phyloP scores from a whole-genome alignment of 1,140 invertebrate genomes.

The Pseudomyrmex concolor region DNA sequence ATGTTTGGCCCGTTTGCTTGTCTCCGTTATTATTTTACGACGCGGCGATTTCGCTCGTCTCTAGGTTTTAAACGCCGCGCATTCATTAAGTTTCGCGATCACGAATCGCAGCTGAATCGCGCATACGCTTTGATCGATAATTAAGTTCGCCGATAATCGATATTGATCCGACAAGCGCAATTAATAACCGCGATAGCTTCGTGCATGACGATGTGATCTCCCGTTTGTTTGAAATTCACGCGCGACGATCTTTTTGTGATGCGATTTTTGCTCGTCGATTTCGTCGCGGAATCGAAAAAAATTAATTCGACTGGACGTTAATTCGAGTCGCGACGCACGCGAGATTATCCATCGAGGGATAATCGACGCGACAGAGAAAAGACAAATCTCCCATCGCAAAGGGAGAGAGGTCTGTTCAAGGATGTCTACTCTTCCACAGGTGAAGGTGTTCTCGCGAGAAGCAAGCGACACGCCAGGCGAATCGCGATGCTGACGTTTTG shows the following conservation, averaged over 20 bases:
- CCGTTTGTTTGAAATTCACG: not conserved
- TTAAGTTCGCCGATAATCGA: constrained; percentile 55
- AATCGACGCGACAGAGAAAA: constrained; percentile 62
- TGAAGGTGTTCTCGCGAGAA: constrained; percentile 67
- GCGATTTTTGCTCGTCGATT: not conserved
- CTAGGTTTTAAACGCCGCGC: constrained; percentile 33
- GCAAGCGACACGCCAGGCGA: constrained; percentile 65
- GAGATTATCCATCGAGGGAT: constrained; percentile 55
- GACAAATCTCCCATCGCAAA: constrained; percentile 27
- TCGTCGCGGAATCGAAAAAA: constrained; percentile 16
- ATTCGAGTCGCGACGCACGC: constrained; percentile 22
- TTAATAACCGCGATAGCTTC: constrained; percentile 58
- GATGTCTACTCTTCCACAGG: constrained; percentile 71
- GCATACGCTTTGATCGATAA: constrained; percentile 31
- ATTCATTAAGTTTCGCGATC: constrained; percentile 43
- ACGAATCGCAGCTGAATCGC: constrained; percentile 21
- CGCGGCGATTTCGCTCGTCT: constrained; percentile 5
- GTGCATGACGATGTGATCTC: not conserved
- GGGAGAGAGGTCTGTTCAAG: constrained; percentile 71
- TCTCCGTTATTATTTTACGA: not conserved
- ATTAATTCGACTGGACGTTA: constrained; percentile 60
- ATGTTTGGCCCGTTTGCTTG: constrained; percentile 20
- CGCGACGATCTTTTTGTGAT: not conserved
- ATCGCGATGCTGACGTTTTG: constrained; percentile 63
- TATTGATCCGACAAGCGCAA: constrained; percentile 50